phyloP scores from a whole-genome alignment of 2,888 invertebrate species.

The Polydesmus complanatus region DNA sequence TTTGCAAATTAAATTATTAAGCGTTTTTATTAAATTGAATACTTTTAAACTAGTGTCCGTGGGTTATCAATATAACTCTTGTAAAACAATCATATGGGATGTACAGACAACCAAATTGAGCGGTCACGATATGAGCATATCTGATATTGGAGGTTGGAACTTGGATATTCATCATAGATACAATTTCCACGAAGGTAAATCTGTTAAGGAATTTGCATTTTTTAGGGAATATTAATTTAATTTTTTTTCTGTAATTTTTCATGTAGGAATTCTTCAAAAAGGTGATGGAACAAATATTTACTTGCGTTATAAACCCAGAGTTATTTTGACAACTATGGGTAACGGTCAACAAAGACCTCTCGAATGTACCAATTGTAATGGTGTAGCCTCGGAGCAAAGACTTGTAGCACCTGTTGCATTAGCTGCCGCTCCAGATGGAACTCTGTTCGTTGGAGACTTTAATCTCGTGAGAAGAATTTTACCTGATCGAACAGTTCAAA shows the following conservation, averaged over 20 bases:
- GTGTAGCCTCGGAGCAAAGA: conserved; percentile 64
- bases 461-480: conserved; percentile 82
- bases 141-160: conserved; percentile 96
- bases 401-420: conserved; percentile 85
- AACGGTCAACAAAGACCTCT: conserved; percentile 74
- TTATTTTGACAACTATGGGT: conserved; percentile 75
- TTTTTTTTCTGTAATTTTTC: background rate
- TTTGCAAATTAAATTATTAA: background rate
- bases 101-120: conserved; percentile 84
- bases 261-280: conserved; percentile 72
- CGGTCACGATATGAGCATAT: conserved; percentile 91
- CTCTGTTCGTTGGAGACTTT: conserved; percentile 91
- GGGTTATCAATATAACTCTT: conserved; percentile 85
- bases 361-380: conserved; percentile 50
- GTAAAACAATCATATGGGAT: conserved; percentile 81
- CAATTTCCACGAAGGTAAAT: conserved; percentile 80
- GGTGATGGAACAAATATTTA: conserved; percentile 93
- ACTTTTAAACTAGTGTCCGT: conserved; percentile 38
- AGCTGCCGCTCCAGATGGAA: conserved; percentile 90
- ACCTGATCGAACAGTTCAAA: conserved; percentile 76
- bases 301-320: conserved; percentile 74
- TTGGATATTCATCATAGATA: conserved; percentile 96
- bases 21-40: background rate
- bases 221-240: background rate
- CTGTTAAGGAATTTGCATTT: background rate